Percentiles rank a stretch among this genome's conserved stretches.
Evolutionary conservation across 23 tunicate genomes (phyloP).

Genomic region (Botrylloides violaceus): DNA sequence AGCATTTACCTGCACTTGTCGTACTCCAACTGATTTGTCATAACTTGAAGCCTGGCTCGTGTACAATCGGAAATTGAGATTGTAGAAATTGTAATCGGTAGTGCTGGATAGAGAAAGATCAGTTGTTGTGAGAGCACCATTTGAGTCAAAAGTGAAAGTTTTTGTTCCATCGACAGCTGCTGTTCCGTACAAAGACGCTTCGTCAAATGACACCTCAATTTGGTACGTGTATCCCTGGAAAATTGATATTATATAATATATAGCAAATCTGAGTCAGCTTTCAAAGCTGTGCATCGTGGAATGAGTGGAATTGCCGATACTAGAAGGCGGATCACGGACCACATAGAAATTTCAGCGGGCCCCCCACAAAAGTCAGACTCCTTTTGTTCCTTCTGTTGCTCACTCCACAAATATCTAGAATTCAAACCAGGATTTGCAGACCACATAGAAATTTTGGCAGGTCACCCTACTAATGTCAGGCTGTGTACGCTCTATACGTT

Average conservation of each 20-base stretch:
- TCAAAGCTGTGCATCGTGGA: neutral
- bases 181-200: constrained; percentile 22
- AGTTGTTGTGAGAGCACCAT: constrained; percentile 33
- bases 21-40: constrained; percentile 1
- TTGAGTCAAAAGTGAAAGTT: constrained; percentile 47
- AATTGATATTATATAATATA: neutral
- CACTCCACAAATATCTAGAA: no score
- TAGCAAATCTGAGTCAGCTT: neutral
- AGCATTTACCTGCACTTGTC: constrained; percentile 1
- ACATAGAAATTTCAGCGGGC: no score
- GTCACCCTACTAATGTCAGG: no score
- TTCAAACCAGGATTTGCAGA: no score
- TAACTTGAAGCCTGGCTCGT: constrained; percentile 10
- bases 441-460: no score
- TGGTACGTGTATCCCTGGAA: constrained; percentile 71
- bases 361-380: no score
- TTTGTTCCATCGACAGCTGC: constrained; percentile 10
- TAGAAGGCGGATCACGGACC: no score
- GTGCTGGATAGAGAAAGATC: constrained; percentile 39
- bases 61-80: constrained; percentile 37
- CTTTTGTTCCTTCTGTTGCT: no score
- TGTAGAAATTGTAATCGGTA: constrained; percentile 34
- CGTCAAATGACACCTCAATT: constrained; percentile 44
- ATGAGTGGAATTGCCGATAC: no score
- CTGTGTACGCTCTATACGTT: no score